Evolutionary conservation across 2,113 vertebrate genomes (phyloP).

Genomic region (Australoheros scitulus): DNA sequence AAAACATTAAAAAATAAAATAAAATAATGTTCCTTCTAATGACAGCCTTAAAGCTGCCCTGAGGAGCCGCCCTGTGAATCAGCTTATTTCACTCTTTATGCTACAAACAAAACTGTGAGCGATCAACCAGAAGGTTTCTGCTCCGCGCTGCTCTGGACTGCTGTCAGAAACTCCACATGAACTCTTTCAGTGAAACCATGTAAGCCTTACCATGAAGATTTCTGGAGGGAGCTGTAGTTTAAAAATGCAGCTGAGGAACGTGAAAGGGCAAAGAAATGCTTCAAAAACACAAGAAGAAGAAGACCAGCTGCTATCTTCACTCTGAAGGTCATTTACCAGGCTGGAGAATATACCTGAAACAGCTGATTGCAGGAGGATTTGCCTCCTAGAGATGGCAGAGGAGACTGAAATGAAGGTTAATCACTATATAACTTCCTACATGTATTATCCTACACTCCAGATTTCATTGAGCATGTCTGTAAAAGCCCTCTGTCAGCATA

Average conservation of each 20-base stretch:
- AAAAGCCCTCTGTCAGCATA: slow-evolving; percentile 74
- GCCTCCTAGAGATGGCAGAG: slow-evolving; percentile 49
- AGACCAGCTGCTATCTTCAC: slow-evolving; percentile 45
- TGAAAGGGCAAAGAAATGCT: slow-evolving; percentile 53
- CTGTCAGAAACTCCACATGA: not conserved
- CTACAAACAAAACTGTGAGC: not conserved
- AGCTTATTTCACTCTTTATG: not conserved
- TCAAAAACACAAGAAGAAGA: slow-evolving; percentile 28
- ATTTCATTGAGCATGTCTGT: slow-evolving; percentile 59
- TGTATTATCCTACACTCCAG: slow-evolving; percentile 71
- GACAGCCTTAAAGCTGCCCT: not conserved
- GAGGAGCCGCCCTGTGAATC: not conserved
- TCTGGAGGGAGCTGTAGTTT: slow-evolving; percentile 24
- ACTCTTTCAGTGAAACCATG: slow-evolving; percentile 2
- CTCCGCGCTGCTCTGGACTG: not conserved
- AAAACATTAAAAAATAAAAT: not conserved
- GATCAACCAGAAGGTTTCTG: not conserved
- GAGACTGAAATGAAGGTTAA: slow-evolving; percentile 74
- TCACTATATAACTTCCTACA: slow-evolving; percentile 71
- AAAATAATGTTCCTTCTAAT: not conserved
- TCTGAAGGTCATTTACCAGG: slow-evolving; percentile 71
- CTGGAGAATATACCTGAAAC: slow-evolving; percentile 35
- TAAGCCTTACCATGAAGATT: not conserved
- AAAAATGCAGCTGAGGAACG: slow-evolving; percentile 47
- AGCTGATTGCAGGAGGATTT: slow-evolving; percentile 62